Percentiles rank a stretch among this genome's conserved stretches.
These are phyloP conservation scores for Drosophila recens DNA, from an alignment of 2,888 invertebrate genomes.

Conservation along the genomic window DNA sequence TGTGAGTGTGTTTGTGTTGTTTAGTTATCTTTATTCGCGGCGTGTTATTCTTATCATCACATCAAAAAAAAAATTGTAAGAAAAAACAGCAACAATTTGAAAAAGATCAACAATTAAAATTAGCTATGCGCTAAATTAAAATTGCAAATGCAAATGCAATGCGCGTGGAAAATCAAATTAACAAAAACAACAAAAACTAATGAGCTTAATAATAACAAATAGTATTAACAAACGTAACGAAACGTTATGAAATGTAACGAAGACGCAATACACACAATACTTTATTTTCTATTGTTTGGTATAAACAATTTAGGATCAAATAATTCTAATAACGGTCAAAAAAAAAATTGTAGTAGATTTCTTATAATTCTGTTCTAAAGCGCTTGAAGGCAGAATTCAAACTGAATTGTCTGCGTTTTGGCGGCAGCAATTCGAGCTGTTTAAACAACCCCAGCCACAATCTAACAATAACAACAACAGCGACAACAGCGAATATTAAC, in stretches of 20 bases:
- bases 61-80: conserved; percentile 2
- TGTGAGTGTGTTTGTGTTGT: neutral
- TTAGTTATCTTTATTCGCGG: neutral
- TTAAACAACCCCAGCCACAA: conserved; percentile 37
- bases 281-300: neutral
- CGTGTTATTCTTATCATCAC: conserved; percentile 2
- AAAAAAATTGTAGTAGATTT: conserved; percentile 1
- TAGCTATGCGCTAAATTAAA: conserved; percentile 36
- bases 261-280: conserved; percentile 9
- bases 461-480: conserved; percentile 12
- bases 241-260: neutral
- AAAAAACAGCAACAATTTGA: conserved; percentile 3
- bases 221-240: conserved; percentile 22
- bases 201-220: conserved; percentile 13
- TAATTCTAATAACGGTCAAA: conserved; percentile 1
- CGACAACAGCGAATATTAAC: conserved; percentile 7
- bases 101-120: no score
- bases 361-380: conserved; percentile 70
- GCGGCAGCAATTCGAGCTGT: conserved; percentile 53
- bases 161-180: conserved; percentile 8
- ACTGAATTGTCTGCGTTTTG: conserved; percentile 82
- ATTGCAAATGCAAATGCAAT: conserved; percentile 58
- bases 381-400: conserved; percentile 83
- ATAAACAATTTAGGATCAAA: conserved; percentile 10
- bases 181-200: conserved; percentile 1